A percentile compares a stretch with the other conserved stretches of the same genome.
These are phyloP conservation scores for Odontamblyopus rebecca DNA, from an alignment of 2,797 vertebrate genomes.

Conservation along the genomic window DNA sequence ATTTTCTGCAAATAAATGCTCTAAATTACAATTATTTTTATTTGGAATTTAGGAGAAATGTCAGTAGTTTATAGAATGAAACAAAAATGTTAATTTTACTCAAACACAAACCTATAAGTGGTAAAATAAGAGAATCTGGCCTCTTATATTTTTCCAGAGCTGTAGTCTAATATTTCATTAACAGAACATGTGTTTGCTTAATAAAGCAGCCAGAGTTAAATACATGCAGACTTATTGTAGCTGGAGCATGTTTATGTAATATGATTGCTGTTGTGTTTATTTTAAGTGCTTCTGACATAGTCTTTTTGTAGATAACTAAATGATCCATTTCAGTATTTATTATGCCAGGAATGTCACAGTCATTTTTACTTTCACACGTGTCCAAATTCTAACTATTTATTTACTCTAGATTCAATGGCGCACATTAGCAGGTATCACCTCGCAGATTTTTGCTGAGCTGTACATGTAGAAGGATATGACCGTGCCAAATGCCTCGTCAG, in stretches of 20 bases:
- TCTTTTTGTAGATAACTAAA: background rate
- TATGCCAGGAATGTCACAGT: conserved; percentile 4
- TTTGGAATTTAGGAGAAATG: too few relatives aligned
- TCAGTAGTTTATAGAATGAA: too few relatives aligned
- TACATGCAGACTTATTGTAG: background rate
- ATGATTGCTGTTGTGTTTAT: background rate
- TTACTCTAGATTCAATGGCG: conserved; percentile 6
- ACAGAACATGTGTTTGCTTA: background rate
- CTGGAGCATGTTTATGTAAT: background rate
- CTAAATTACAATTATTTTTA: too few relatives aligned
- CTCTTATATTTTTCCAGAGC: too few relatives aligned
- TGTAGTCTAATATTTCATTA: too few relatives aligned
- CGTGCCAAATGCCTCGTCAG: conserved; percentile 21
- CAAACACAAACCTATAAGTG: too few relatives aligned
- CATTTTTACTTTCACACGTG: background rate
- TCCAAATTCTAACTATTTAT: conserved; percentile 3
- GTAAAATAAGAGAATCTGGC: too few relatives aligned
- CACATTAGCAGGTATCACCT: background rate
- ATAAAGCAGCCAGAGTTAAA: background rate
- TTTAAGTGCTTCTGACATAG: background rate
- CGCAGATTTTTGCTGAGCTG: background rate
- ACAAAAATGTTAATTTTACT: too few relatives aligned
- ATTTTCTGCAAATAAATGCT: too few relatives aligned
- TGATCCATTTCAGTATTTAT: conserved; percentile 8
- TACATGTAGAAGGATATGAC: conserved; percentile 17